Base-by-base conservation (phyloP, 2,113 vertebrate genomes). In the Muscicapa adusta region DNA sequence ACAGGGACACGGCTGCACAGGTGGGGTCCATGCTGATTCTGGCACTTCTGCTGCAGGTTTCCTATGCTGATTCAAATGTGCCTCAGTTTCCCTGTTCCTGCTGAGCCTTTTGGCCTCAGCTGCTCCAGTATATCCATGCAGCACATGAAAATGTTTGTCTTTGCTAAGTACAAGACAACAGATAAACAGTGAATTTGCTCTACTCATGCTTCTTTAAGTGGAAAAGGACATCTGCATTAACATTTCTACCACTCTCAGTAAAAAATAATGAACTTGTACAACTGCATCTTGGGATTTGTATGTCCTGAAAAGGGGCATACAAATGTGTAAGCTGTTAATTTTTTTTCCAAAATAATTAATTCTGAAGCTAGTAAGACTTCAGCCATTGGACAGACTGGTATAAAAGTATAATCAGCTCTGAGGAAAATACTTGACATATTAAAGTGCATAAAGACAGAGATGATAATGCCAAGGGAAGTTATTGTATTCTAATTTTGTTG, bases 161-260 rank as follows among this genome's bases (percentile, higher is more conserved):
- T 75, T 89, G 53, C 65, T 71, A 42, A 72, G 78, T 56, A 71
- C 40, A 57, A 62, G 48, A 36, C 34, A 85, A 67, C 19, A 92
- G 86, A 82, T 63, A 75, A 79, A 71, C 40, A 47, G 58, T 66
- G 85, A 12, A 73, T 88, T 82, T 79, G 47, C 31, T 70, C 60
- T 58, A 4, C 85, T 95, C 12, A 2, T 45, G 47, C 60, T 58
- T 94, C 67, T 60, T 90, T 75, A 58, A 62, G 75, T 95, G 78
- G 88, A 95, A 94, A 92, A 62, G 78, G 77, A 91, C 45, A 76
- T 90, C 91, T 95, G 85, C 85, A 66, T 80, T 56, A 68, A 88
- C 14, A 47, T 70, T 85, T 85, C 71, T 91, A 50, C 66, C 34
- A 43, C 58, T 88, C 29, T 77, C 31, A 45, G 22, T 75, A 66